Evolutionary conservation across 2,113 vertebrate genomes (phyloP), one percentile per base, ranked within the genome.

Genomic region (Dipodomys ordii): DNA sequence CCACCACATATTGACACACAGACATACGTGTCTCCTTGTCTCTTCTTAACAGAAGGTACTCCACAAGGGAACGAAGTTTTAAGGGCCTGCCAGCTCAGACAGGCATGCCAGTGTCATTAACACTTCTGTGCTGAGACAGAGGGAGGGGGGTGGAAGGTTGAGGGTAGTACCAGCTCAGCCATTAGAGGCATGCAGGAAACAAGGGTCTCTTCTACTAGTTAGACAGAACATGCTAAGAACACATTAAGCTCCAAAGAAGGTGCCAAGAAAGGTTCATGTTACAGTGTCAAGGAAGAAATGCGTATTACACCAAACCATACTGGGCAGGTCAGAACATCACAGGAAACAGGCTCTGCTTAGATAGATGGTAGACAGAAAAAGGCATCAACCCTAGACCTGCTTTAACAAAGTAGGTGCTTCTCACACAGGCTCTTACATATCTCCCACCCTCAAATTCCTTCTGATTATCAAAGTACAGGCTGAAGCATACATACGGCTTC

Each of bases 401-500:
- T 28, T 57, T 82, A 2, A 30, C 71, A 79, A 85, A 86, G 76
- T 1, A 83, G 57, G 68, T 19, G 57, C 65, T 87, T 57, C 76
- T 88, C 19, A 73, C 57, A 91, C 79, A 44, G 60, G 57, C 19
- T 71, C 90, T 32, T 20, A 18, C 19, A 22, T 44, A 12, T 11
- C 23, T 15, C 62, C 95, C 67, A 65, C 7, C 81, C 84, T 11
- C 67, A 53, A 79, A 76, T 30, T 73, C 35, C 67, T 78, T 39
- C 88, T 87, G 49, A 44, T 91, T 19, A 88, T 78, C 23, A 68
- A 0, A 3, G 18, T 22, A 30, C 11, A 77, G 64, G 64, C 53
- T 16, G 60, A 84, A 44, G 49, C 83, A 96, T 97, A 98, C 99
- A 46, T 99, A 99, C 99, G 53, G 97, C 99, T 98, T 99, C 99